Evolutionary conservation across 2,797 vertebrate species (phyloP).

Genomic region (Spinibarbus caldwelli): DNA sequence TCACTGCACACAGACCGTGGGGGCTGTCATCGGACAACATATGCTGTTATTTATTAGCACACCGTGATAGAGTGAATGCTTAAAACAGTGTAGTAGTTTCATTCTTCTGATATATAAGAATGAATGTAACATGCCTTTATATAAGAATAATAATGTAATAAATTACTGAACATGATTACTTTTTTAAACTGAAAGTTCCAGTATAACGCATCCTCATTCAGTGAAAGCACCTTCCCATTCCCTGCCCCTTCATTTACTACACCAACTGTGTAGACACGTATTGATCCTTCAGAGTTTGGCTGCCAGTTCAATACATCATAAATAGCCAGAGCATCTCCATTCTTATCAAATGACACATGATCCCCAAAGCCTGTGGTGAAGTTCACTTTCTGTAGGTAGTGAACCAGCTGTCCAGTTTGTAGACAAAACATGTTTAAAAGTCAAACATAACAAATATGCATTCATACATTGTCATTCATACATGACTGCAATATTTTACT

Average conservation of each 20-base stretch:
- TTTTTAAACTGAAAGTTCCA: constrained; percentile 68
- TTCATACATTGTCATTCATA: constrained; percentile 53
- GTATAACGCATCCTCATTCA: constrained; percentile 69
- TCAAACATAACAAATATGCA: not conserved
- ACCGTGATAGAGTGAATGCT: not conserved
- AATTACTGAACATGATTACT: constrained; percentile 38
- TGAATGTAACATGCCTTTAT: not conserved
- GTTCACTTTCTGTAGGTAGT: constrained; percentile 58
- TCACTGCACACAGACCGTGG: constrained; percentile 62
- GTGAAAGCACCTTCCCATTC: constrained; percentile 59
- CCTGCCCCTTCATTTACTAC: constrained; percentile 63
- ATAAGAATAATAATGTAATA: not conserved
- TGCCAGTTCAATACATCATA: constrained; percentile 57
- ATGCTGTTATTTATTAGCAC: not conserved
- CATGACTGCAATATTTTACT: constrained; percentile 65
- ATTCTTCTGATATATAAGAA: not conserved
- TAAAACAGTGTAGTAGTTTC: not conserved
- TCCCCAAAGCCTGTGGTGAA: constrained; percentile 70
- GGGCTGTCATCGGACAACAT: constrained; percentile 40
- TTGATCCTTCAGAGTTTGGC: constrained; percentile 63
- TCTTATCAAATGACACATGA: constrained; percentile 71
- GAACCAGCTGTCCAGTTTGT: constrained; percentile 60
- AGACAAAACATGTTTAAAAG: not conserved
- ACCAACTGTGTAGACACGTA: constrained; percentile 64
- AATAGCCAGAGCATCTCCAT: constrained; percentile 66